Evolutionary conservation across 2,888 invertebrate genomes (phyloP), one percentile per base, ranked within the genome.

Genomic region (Stenoptilia bipunctidactyla): DNA sequence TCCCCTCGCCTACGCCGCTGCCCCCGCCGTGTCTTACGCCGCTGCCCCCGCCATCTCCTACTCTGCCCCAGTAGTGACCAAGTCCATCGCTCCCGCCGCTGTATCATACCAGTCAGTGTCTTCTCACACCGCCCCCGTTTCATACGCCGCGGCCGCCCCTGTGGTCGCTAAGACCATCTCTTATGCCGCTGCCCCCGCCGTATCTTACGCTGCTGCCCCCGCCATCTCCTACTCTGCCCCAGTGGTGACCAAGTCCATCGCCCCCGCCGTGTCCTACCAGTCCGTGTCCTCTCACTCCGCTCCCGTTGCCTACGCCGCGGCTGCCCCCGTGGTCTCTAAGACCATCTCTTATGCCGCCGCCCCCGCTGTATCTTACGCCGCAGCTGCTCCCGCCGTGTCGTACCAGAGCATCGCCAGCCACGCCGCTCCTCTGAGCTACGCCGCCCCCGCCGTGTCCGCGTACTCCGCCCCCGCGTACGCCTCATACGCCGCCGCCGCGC

Each of bases 391-490:
- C 30, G 30, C 30, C 10, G n/a, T 30, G 30, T 30, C 30, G 4
- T 30, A 30, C 30, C n/a, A 9, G n/a, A 3, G 6, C 3, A 20
- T 20, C 20, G 3, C 20, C 3, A 3, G 6, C 13, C 30, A 30
- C 13, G 4, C 30, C 4, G 34, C 34, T 5, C 34, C 34, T 9
- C 6, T 30, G 30, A 3, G 6, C 4, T 42, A 48, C n/a, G 34
- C 34, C 14, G 14, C 34, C 13, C 13, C 13, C 4, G 13, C 34
- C 8, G 34, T 34, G 14, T 13, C 8, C 13, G 60, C 63, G 45
- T 49, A 50, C 42, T 50, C 53, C 53, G 58, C 53, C 10, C 75
- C 83, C 37, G 73, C 75, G 44, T 80, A 85, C 52, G 73, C 85
- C 37, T 74, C 85, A 30, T 67, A 80, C 15, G 58, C 72, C 20